Evolutionary conservation across 2,113 vertebrate genomes (phyloP).

Genomic region (Baryphthengus martii): DNA sequence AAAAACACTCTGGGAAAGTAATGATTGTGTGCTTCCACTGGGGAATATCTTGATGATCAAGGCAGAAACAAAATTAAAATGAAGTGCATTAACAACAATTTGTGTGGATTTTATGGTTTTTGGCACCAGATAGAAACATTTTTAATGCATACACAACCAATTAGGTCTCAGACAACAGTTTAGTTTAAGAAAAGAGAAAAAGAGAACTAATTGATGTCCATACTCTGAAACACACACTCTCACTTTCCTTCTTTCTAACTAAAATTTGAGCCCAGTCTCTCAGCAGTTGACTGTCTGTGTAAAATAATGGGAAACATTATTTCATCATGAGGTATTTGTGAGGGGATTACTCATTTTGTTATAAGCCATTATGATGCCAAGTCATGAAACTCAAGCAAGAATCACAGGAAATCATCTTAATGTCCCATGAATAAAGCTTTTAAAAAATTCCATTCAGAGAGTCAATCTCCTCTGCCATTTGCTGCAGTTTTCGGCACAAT

Average conservation of each 20-base stretch:
- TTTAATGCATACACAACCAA: not conserved
- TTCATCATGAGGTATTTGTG: not conserved
- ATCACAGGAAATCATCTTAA: not conserved
- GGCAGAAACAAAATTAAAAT: not conserved
- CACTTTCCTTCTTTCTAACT: not conserved
- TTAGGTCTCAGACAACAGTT: not conserved
- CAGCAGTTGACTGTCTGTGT: not conserved
- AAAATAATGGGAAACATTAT: not conserved
- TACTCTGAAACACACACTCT: not conserved
- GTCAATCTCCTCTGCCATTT: not conserved
- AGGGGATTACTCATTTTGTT: not conserved
- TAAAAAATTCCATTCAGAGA: not conserved
- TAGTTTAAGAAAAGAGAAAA: not conserved
- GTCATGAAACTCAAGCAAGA: not conserved
- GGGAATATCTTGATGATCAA: not conserved
- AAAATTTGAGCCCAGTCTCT: not conserved
- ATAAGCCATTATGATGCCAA: not conserved
- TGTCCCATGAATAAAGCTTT: not conserved
- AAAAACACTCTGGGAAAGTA: not conserved
- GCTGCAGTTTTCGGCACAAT: not conserved
- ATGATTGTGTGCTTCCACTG: accelerated
- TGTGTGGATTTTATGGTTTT: not conserved
- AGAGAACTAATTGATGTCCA: not conserved
- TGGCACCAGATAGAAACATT: not conserved
- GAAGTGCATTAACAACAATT: not conserved